Evolutionary conservation across 2,888 invertebrate genomes (phyloP).

Genomic region (Cantharis rustica): DNA sequence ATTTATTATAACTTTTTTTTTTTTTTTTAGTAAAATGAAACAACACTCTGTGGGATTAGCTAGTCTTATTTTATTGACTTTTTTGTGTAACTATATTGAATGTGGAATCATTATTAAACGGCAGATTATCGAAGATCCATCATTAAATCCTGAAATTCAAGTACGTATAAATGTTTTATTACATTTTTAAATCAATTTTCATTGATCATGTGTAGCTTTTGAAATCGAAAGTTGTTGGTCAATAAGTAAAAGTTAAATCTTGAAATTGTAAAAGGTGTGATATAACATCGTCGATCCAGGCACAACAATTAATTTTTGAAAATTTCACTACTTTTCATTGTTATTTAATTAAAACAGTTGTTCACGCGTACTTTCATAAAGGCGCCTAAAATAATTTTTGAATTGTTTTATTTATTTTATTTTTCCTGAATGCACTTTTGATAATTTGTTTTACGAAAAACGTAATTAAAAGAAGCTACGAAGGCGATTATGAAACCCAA

Average conservation of each 20-base stretch:
- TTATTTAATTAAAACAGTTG: neutral
- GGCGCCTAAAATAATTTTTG: too few relatives aligned
- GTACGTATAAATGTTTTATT: constrained; percentile 29
- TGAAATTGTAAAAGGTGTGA: neutral
- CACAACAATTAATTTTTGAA: neutral
- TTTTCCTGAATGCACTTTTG: neutral
- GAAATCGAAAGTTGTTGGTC: neutral
- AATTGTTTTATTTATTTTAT: neutral
- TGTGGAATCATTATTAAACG: constrained; percentile 47
- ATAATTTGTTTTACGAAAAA: neutral
- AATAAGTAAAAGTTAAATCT: neutral
- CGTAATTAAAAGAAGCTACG: neutral
- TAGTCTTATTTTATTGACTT: constrained; percentile 42
- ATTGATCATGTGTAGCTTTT: neutral
- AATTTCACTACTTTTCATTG: neutral
- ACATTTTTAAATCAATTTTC: neutral
- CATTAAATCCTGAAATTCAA: constrained; percentile 35
- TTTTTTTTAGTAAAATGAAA: constrained; percentile 50
- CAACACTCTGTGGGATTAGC: constrained; percentile 43
- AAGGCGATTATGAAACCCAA: neutral
- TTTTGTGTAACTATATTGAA: constrained; percentile 42
- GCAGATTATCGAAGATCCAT: constrained; percentile 34
- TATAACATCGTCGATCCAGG: neutral
- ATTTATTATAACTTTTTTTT: constrained; percentile 6
- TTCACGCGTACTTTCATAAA: neutral